Evolutionary conservation across 2,113 vertebrate species (phyloP).

Genomic region (Lophius piscatorius): DNA sequence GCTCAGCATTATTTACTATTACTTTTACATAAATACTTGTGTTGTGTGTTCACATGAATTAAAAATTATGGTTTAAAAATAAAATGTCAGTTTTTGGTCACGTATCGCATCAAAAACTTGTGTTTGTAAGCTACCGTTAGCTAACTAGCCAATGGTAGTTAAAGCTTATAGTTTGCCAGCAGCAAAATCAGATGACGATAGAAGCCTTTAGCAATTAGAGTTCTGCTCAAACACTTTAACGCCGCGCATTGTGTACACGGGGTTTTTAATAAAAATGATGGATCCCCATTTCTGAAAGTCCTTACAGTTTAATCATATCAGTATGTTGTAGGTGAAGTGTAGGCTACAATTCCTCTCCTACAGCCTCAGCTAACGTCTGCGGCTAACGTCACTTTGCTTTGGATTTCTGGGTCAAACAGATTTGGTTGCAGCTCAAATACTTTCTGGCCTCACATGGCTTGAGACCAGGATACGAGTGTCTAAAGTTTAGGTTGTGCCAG

Average conservation of each 20-base stretch:
- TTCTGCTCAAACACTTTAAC: neutral
- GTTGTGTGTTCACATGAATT: neutral
- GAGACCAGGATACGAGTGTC: constrained; percentile 2
- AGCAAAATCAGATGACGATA: neutral
- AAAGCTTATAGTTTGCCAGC: constrained; percentile 25
- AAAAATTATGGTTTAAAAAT: too few relatives aligned
- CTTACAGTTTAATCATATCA: too few relatives aligned
- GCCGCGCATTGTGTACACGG: neutral
- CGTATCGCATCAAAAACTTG: constrained; percentile 10
- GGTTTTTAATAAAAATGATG: neutral
- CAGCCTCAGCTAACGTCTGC: constrained; percentile 33
- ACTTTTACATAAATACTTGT: neutral
- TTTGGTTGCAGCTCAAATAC: constrained; percentile 67
- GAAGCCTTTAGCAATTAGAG: neutral
- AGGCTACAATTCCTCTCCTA: neutral
- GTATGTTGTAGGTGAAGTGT: neutral
- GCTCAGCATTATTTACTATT: neutral
- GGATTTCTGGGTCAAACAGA: constrained; percentile 70
- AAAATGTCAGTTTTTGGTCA: neutral
- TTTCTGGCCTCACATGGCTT: constrained; percentile 39
- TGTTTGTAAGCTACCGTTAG: constrained; percentile 34
- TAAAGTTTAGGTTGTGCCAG: constrained; percentile 19
- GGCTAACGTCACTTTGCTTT: constrained; percentile 47
- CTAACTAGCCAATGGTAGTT: constrained; percentile 50
- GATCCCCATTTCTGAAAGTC: neutral